A percentile compares a stretch with the other conserved stretches of the same genome.
These are phyloP conservation scores for Tetramorium bicarinatum DNA, from an alignment of 2,888 invertebrate genomes.

Conservation along the genomic window DNA sequence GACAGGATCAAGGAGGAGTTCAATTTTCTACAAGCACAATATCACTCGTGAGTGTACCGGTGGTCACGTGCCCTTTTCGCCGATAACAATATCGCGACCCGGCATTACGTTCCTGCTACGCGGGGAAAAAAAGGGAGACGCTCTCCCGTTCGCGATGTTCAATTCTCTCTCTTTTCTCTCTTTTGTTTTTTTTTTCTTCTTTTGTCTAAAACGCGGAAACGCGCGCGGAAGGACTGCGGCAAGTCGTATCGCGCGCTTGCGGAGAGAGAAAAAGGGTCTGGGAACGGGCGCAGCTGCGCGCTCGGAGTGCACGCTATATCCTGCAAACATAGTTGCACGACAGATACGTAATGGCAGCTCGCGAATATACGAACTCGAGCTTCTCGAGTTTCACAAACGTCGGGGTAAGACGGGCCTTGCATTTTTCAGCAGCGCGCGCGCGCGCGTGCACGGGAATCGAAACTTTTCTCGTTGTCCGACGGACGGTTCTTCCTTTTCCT, in stretches of 20 bases:
- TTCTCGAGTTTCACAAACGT: conserved; percentile 59
- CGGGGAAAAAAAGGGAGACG: not conserved
- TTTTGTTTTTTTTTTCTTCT: not conserved
- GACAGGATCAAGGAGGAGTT: conserved; percentile 98
- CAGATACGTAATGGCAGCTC: conserved; percentile 74
- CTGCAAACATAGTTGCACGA: conserved; percentile 74
- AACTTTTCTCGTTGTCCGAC: conserved; percentile 68
- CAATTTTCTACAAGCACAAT: conserved; percentile 97
- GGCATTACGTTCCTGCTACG: not conserved
- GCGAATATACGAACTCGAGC: conserved; percentile 71
- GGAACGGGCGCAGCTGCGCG: conserved; percentile 73
- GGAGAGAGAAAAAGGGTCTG: conserved; percentile 66
- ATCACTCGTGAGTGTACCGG: conserved; percentile 94
- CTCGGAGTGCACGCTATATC: conserved; percentile 70
- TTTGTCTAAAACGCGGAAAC: conserved; percentile 19
- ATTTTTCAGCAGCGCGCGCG: conserved; percentile 69
- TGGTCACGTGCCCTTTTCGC: conserved; percentile 16
- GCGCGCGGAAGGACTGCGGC: conserved; percentile 42
- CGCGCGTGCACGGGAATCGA: conserved; percentile 59
- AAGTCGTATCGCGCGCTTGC: conserved; percentile 4
- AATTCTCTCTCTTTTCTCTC: not conserved
- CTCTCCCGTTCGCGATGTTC: not conserved
- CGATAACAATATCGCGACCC: conserved; percentile 15
- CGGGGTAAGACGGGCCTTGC: conserved; percentile 58
- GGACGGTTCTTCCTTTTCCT: conserved; percentile 49